Percentiles rank a stretch among this genome's conserved stretches.
These are phyloP conservation scores for Planiliza haematocheilus DNA, from an alignment of 2,113 vertebrate genomes.

Conservation along the genomic window DNA sequence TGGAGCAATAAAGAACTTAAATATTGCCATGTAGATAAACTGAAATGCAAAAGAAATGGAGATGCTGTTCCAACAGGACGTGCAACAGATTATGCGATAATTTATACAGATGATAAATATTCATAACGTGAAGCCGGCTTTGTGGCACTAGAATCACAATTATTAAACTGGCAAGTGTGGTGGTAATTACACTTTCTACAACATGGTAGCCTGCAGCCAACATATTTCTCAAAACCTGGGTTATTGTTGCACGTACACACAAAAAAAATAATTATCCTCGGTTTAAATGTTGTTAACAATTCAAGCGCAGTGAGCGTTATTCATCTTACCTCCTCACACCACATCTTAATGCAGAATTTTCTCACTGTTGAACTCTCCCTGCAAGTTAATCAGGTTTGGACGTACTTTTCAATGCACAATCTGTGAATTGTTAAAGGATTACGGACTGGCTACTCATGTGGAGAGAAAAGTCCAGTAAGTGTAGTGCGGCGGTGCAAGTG, in stretches of 20 bases:
- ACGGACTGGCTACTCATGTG: conserved; percentile 36
- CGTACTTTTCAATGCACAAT: conserved; percentile 56
- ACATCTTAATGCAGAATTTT: conserved; percentile 5
- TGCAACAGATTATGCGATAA: not conserved
- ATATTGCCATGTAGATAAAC: not conserved
- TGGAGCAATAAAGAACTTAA: not conserved
- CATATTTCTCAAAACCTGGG: too few relatives aligned
- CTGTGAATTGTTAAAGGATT: conserved; percentile 72
- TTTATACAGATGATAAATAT: not conserved
- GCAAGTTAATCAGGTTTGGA: conserved; percentile 54
- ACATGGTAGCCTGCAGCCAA: too few relatives aligned
- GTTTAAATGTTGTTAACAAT: conserved; percentile 1
- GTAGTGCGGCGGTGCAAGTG: conserved; percentile 20
- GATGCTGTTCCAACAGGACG: not conserved
- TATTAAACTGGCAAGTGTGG: not conserved
- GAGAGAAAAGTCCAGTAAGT: conserved; percentile 58
- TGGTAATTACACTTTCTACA: too few relatives aligned
- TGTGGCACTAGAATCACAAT: not conserved
- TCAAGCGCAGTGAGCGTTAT: not conserved
- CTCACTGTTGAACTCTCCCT: conserved; percentile 31
- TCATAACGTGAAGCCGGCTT: not conserved
- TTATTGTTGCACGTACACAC: not conserved
- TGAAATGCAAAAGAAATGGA: not conserved
- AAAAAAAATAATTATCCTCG: not conserved
- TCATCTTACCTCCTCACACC: not conserved